These are phyloP conservation scores for Dipodomys merriami DNA, from an alignment of 2,113 vertebrate species.

Conservation along the genomic window DNA sequence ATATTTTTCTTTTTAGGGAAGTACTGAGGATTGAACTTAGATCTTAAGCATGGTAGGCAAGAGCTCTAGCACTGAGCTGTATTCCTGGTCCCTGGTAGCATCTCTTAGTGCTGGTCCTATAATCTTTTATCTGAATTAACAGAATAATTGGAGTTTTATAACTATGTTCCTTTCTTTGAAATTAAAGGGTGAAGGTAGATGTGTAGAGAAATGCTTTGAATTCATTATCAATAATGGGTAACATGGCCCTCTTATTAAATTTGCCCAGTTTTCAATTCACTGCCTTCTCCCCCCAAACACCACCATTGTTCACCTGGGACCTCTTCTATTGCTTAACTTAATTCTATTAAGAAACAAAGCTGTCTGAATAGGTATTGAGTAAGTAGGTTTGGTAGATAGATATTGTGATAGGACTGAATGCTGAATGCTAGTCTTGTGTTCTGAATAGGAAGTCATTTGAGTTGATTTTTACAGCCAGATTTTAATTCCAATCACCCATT, in stretches of 20 bases:
- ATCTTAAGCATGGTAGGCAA: neutral
- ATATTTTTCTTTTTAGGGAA: neutral
- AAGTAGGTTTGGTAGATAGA: neutral
- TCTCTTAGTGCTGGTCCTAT: constrained; percentile 13
- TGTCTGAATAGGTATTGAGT: constrained; percentile 1
- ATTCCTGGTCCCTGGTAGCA: neutral
- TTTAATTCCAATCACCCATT: constrained; percentile 25
- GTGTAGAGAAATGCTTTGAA: constrained; percentile 18
- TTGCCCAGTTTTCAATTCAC: constrained; percentile 3
- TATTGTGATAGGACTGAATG: neutral
- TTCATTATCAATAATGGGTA: constrained; percentile 4
- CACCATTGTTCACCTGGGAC: neutral
- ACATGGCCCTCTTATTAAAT: neutral
- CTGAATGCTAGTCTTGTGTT: neutral
- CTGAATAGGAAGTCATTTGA: constrained; percentile 9
- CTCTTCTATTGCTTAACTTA: constrained; percentile 8
- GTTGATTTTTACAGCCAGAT: neutral
- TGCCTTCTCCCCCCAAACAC: neutral
- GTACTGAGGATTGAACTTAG: neutral
- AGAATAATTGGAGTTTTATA: constrained; percentile 19
- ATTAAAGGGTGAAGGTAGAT: constrained; percentile 15
- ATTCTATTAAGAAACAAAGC: constrained; percentile 40
- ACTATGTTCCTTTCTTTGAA: neutral
- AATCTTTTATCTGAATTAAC: constrained; percentile 50
- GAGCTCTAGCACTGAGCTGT: neutral